Conservation (phyloP, 2,113 vertebrate genomes). For the Meriones unguiculatus region DNA sequence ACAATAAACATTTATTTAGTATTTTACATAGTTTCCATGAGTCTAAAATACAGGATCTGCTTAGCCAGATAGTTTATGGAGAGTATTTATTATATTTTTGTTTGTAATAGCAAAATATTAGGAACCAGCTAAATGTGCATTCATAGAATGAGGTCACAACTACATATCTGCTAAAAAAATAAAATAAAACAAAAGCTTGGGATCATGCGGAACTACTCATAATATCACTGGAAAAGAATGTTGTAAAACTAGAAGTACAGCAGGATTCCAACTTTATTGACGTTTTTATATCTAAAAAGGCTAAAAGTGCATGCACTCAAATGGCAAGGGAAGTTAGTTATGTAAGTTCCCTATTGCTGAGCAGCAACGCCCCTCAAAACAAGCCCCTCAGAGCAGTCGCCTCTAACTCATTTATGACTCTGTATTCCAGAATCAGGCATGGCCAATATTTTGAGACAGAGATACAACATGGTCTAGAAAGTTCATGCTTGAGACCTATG, state of each 20-base stretch:
- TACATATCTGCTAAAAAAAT: background rate
- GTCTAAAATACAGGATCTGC: slow-evolving; percentile 34
- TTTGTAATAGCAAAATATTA: slow-evolving; percentile 61
- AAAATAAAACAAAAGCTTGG: background rate
- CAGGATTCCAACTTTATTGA: slow-evolving; percentile 54
- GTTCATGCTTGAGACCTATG: background rate
- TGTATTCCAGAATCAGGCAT: background rate
- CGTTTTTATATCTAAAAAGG: slow-evolving; percentile 55
- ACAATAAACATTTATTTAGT: slow-evolving; percentile 46
- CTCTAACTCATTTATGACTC: background rate
- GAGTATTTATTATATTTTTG: slow-evolving; percentile 30
- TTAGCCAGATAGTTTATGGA: background rate
- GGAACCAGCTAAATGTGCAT: slow-evolving; percentile 9
- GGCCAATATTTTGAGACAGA: background rate
- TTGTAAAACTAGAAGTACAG: slow-evolving; percentile 30
- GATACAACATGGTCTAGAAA: background rate
- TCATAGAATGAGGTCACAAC: slow-evolving; percentile 10
- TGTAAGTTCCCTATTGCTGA: background rate
- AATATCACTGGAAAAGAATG: slow-evolving; percentile 21
- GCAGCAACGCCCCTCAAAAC: background rate
- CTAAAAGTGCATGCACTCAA: background rate
- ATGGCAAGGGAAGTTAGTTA: background rate
- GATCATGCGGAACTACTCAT: background rate
- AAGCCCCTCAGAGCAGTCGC: background rate
- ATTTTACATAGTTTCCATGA: slow-evolving; percentile 39